A percentile compares a stretch with the other conserved stretches of the same genome.
Evolutionary conservation across 2,113 vertebrate genomes (phyloP).

Genomic region (Recurvirostra avosetta): DNA sequence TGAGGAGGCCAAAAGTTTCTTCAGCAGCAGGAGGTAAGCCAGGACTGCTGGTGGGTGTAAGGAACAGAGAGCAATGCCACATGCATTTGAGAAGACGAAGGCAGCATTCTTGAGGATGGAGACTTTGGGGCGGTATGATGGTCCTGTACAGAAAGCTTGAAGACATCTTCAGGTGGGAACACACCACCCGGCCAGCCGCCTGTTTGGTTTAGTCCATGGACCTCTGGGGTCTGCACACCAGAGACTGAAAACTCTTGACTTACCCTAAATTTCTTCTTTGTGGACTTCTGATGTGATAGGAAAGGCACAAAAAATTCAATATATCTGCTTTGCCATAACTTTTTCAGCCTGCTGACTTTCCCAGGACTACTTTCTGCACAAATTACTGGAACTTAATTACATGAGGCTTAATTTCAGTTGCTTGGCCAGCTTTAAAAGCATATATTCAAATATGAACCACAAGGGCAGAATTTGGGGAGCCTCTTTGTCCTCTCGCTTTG

Average conservation of each 20-base stretch:
- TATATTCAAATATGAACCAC: conserved; percentile 50
- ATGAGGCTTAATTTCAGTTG: conserved; percentile 36
- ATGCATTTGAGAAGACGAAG: background rate
- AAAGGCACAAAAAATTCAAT: background rate
- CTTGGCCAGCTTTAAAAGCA: conserved; percentile 25
- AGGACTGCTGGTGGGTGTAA: conserved; percentile 48
- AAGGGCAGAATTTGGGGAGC: conserved; percentile 39
- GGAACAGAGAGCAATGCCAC: background rate
- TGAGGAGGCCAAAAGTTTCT: conserved; percentile 63
- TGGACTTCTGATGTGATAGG: conserved; percentile 9
- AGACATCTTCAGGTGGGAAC: conserved; percentile 21
- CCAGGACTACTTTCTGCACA: conserved; percentile 47
- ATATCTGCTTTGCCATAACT: background rate
- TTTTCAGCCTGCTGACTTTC: conserved; percentile 44
- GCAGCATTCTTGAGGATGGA: background rate
- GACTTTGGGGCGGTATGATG: background rate
- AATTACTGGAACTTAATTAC: conserved; percentile 49
- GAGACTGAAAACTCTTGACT: conserved; percentile 19
- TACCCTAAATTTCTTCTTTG: background rate
- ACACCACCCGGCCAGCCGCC: background rate
- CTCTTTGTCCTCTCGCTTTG: conserved; percentile 38
- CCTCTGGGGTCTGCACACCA: background rate
- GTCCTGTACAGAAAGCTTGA: background rate
- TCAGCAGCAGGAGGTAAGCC: conserved; percentile 58
- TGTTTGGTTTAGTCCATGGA: background rate